Evolutionary conservation across 2,888 invertebrate genomes (phyloP), one percentile per base, ranked within the genome.

Genomic region (Drosophila mulleri): DNA sequence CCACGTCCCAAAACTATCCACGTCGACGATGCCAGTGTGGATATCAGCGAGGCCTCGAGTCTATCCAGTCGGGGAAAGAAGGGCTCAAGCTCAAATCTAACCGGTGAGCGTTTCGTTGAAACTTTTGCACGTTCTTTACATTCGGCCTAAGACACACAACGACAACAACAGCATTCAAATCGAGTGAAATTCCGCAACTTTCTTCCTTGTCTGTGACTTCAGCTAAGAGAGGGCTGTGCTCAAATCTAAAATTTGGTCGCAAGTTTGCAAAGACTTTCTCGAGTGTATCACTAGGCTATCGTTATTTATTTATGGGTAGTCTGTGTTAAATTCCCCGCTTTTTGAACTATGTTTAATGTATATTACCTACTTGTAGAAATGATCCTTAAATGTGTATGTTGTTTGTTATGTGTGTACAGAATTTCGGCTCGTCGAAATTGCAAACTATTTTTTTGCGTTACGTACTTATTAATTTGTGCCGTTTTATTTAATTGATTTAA

Each of bases 1-100:
- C 97, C 97, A 48, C 94, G 98, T 37, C 98, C 98, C 57, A 98
- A 98, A 94, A 98, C 98, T 48, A 97, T 98, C 75, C 98, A 98
- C 92, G 97, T 97, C 74, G 97, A 97, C 92, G 95, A 96, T 89
- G 96, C 96, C 61, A 95, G 96, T 45, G 95, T 96, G 58, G 96
- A 96, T 89, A 95, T 96, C 81, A 96, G 96, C 73, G 96, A 96
- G 90, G 96, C 96, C 71, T 95, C 95, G 93, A 94, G 96, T 78
- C 94, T 95, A 73, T 94, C 95, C 71, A 95, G 96, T 92, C 94
- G 95, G 82, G 95, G 96, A 65, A 96, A 96, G 91, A 97, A 97
- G 91, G 97, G 97, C 74, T 97, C 97, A 68, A 95, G 95, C 80
- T 96, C 96, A 72, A 97, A 97, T 93, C 95, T 97, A 69, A 95